Evolutionary conservation across 2,797 vertebrate genomes (phyloP), one percentile per base, ranked within the genome.

Genomic region (Euphonia xanthogaster): DNA sequence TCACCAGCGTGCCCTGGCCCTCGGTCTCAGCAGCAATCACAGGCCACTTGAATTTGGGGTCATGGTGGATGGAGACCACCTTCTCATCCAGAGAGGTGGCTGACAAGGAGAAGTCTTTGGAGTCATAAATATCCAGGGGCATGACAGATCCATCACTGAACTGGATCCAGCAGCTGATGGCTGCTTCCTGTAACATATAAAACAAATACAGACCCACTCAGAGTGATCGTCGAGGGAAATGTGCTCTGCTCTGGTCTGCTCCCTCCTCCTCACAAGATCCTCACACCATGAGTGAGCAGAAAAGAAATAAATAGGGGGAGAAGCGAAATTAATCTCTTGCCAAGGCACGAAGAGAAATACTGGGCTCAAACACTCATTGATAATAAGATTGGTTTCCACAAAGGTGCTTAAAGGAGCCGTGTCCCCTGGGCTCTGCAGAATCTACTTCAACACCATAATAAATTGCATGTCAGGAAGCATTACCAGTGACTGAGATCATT

Each of bases 71-170:
- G 9, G 99, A 99, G 62, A 99, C 98, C 80, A 99, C 98, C 3
- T 98, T 98, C 95, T 98, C 98, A 48, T 99, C 98, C 74, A 99
- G 96, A 31, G 99, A 99, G 0, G 98, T 98, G 81, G 98, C 98
- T 7, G 97, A 94, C 93, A 99, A 30, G 37, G 98, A 98, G 97
- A 98, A 99, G 97, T 98, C 98, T 62, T 98, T 97, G 22, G 98
- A 95, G 40, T 99, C 98, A 28, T 99, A 99, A 76, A 99, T 98
- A 73, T 99, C 99, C 95, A 99, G 96, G 9, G 99, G 99, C 12
- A 98, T 98, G 95, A 99, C 98, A 21, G 98, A 98, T 18, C 99
- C 99, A 2, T 99, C 99, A 2, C 99, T 99, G 98, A 99, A 99
- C 93, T 99, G 99, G 80, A 99, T 97, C 99, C 99, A 99, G 87